Conservation (phyloP, 1,140 invertebrate genomes). For the Scylla paramamosain region DNA sequence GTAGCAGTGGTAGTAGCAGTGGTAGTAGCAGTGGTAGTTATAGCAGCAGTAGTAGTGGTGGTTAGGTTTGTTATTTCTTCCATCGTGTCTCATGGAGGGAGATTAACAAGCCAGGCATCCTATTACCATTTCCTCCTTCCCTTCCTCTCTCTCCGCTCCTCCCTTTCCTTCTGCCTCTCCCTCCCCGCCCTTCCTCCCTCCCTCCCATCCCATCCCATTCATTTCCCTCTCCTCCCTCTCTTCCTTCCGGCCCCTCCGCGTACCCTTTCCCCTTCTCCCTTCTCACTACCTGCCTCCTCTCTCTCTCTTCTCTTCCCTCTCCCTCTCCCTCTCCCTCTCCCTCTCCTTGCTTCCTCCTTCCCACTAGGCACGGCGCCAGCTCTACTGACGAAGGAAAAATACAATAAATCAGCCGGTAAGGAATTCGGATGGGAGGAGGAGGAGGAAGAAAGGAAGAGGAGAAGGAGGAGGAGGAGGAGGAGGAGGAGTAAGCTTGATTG, state of each 20-base stretch:
- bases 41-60: background rate
- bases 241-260: background rate
- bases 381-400: conserved; percentile 30
- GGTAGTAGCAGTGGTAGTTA: background rate
- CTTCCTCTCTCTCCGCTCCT: background rate
- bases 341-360: background rate
- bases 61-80: background rate
- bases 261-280: background rate
- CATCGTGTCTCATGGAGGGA: background rate
- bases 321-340: background rate
- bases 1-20: background rate
- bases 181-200: background rate
- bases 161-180: background rate
- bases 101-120: conserved; percentile 12
- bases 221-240: conserved; percentile 25
- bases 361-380: background rate
- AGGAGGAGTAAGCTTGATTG: background rate
- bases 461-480: background rate
- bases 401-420: conserved; percentile 24
- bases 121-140: conserved; percentile 13
- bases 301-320: too few species aligned
- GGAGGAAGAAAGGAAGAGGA: background rate
- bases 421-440: background rate
- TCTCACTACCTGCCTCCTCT: background rate
- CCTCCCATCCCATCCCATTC: background rate